Base-by-base conservation (phyloP, 37 sponge, comb jelly and placozoan species). In the Tethya wilhelma region DNA sequence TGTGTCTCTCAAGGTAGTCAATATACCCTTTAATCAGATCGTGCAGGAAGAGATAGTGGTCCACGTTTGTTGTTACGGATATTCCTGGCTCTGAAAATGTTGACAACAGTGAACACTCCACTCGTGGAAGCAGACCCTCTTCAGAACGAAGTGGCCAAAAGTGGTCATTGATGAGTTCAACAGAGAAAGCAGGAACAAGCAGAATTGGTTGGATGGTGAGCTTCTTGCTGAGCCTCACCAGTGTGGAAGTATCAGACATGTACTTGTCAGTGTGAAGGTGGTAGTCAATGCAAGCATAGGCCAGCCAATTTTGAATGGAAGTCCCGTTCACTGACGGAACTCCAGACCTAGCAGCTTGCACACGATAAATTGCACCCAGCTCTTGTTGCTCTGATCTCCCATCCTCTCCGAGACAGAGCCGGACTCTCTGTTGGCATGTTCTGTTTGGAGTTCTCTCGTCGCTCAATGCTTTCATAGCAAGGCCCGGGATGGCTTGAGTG, bases 11-110 rank as follows among this genome's bases (percentile, higher is more conserved):
- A 67, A 91, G 66, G 43, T 90, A 79, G 56, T 93, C 91, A 23
- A 93, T 70, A 62, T 95, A 98, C 2, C 69, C 72, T 44, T 79
- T 93, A 45, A 95, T 71, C 3, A 98, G 59, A 32, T 95, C 86
- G 45, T 93, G 98, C 0, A 98, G 93, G 79, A 98, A 98, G 65
- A 92, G 79, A 59, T 98, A 98, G 76, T 87, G 91, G 26, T 90
- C 86, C 2, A 88, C 96, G 74, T 58, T 90, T 8, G 98, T 94
- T 29, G 95, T 89, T 14, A 98, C 89, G 23, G 94, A 81, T 23
- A 98, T 88, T 0, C 87, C 82, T 32, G 67, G 71, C 29, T 74
- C 64, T 34, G 69, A 40, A 42, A 96, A 96, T 0, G 25, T 56
- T 1, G 97, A 87, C 71, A 28, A 56, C 9, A 96, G 71, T 31